Evolutionary conservation across 2,888 invertebrate species (phyloP), one percentile per base, ranked within the genome.

Genomic region (Eueremaeus valkanovi): DNA sequence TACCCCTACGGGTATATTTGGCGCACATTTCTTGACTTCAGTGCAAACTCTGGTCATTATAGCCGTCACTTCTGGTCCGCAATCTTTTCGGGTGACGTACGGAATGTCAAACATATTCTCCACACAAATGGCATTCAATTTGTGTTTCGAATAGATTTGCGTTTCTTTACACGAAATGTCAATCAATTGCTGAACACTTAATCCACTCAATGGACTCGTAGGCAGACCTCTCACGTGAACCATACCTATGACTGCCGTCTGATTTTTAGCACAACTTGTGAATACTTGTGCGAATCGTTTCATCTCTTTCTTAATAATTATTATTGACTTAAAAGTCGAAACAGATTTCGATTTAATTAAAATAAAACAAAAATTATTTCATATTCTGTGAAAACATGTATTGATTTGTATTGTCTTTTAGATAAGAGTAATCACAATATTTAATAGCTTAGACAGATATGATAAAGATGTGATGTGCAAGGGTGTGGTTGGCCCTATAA

Each of bases 31-130:
- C 76, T 86, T 86, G n/a, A 91, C 85, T 81, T 88, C 88, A 1
- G 84, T 81, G 73, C 88, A 87, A 24, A 90, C 83, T 77, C 87
- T 85, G 0, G 90, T 86, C 90, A 92, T 91, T 49, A 86, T 83
- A 0, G 91, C 87, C 0, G 87, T 85, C 18, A 87, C 87, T 84
- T 92, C 92, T 0, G 91, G 89, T 2, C 88, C 88, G 72, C 90
- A 82, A 63, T 86, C 81, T 63, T 84, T 82, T 1, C 86, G 83
- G 80, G 86, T 86, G 0, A 89, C 81, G 81, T 91, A 92, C 0
- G 92, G 91, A 29, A 90, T 82, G 81, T 92, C 91, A 81, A 90
- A 88, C 91, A 92, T 92, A 81, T 92, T 92, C 85, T 92, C 91
- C 16, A 92, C 84, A 51, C 91, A 81, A 31, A 92, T 83, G 13